Conservation (phyloP, 2,888 invertebrate genomes). For the Campoplex nolae region DNA sequence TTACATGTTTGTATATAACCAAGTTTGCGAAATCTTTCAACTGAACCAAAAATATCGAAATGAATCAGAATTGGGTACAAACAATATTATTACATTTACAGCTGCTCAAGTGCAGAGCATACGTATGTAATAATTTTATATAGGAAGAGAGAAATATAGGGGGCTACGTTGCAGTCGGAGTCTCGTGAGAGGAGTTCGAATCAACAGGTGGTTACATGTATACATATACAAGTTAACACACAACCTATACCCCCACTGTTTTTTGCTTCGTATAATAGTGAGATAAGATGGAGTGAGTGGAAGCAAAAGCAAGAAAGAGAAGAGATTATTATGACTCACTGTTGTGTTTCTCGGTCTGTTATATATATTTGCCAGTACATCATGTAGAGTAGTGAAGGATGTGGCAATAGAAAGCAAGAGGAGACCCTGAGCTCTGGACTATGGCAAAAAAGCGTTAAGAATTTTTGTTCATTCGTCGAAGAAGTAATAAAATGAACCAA, state of each 20-base stretch:
- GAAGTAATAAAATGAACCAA: conserved; percentile 34
- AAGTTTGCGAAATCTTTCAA: not conserved
- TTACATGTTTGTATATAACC: too few species aligned
- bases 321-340: conserved; percentile 62
- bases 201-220: conserved; percentile 62
- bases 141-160: not conserved
- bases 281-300: conserved; percentile 50
- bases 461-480: conserved; percentile 25
- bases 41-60: not conserved
- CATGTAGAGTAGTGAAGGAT: conserved; percentile 37
- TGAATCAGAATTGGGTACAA: not conserved
- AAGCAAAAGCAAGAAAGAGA: conserved; percentile 24
- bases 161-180: conserved; percentile 7
- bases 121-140: not conserved
- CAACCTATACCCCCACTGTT: conserved; percentile 36
- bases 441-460: conserved; percentile 16
- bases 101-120: not conserved
- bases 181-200: conserved; percentile 38
- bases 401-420: conserved; percentile 66
- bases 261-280: conserved; percentile 49
- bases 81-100: not conserved
- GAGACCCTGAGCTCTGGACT: conserved; percentile 66
- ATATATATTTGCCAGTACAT: conserved; percentile 45
- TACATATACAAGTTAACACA: conserved; percentile 22
- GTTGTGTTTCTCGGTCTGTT: conserved; percentile 51